These are phyloP conservation scores for Metopolophium dirhodum DNA, from an alignment of 1,140 invertebrate genomes.

Conservation along the genomic window DNA sequence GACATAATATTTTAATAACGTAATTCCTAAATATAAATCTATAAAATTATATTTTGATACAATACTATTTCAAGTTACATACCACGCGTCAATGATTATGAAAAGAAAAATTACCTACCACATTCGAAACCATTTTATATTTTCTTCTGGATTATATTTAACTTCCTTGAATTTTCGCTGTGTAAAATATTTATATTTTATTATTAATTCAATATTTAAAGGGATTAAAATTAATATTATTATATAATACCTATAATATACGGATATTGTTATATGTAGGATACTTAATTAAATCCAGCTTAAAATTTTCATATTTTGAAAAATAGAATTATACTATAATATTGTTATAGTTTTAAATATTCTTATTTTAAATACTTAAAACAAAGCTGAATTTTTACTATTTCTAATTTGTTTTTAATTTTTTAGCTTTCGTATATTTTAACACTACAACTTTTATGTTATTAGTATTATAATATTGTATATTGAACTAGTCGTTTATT, in stretches of 20 bases:
- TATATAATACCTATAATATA: not conserved
- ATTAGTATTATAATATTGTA: not conserved
- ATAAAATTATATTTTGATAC: not conserved
- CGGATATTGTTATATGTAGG: not conserved
- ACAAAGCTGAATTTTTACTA: not conserved
- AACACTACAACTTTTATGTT: not conserved
- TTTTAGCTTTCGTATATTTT: not conserved
- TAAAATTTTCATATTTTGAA: not conserved
- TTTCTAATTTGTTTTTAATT: not conserved
- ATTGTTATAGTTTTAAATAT: not conserved
- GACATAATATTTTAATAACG: not conserved
- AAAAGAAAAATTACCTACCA: not conserved
- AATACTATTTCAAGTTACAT: not conserved
- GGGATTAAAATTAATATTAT: not conserved
- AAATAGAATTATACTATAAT: not conserved
- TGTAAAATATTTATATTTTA: conserved; percentile 1
- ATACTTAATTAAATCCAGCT: not conserved
- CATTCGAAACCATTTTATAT: conserved; percentile 23
- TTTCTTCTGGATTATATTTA: not conserved
- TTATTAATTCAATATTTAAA: not conserved
- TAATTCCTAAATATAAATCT: not conserved
- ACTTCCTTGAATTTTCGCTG: not conserved
- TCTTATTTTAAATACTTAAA: not conserved
- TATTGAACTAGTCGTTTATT: not conserved
- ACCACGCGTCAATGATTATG: not conserved